Percentiles rank a stretch among this genome's conserved stretches.
These are phyloP conservation scores for Acrobasis consociella DNA, from an alignment of 2,888 invertebrate genomes.

Conservation along the genomic window DNA sequence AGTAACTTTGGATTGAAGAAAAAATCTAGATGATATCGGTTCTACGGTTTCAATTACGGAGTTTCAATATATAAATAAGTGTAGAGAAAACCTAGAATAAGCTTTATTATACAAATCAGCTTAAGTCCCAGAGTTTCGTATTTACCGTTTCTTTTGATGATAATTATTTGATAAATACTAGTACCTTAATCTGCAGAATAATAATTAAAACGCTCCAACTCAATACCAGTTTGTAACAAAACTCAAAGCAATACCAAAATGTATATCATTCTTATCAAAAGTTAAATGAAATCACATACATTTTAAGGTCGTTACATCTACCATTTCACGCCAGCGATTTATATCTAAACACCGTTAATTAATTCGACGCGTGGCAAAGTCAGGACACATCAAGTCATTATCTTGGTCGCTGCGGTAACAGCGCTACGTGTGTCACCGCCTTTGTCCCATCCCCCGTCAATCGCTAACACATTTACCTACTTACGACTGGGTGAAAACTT, in stretches of 20 bases:
- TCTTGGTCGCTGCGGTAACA: conserved; percentile 61
- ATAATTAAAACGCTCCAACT: not conserved
- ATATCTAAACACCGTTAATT: conserved; percentile 43
- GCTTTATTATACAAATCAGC: too few species aligned
- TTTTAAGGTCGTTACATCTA: not conserved
- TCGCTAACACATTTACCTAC: conserved; percentile 81
- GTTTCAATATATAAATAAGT: too few species aligned
- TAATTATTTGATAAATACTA: too few species aligned
- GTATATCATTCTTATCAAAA: not conserved
- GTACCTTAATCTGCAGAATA: not conserved
- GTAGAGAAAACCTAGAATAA: too few species aligned
- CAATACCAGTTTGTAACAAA: too few species aligned
- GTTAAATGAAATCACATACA: not conserved
- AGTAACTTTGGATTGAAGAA: too few species aligned
- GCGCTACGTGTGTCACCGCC: conserved; percentile 46
- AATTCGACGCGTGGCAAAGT: conserved; percentile 50
- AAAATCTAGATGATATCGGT: too few species aligned
- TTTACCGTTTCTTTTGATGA: too few species aligned
- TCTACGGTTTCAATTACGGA: too few species aligned
- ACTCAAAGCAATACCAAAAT: not conserved
- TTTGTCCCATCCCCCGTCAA: conserved; percentile 66
- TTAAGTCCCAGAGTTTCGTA: too few species aligned
- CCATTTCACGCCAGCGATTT: conserved; percentile 15
- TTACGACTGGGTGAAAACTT: conserved; percentile 77
- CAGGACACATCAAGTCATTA: conserved; percentile 60